Evolutionary conservation across 2,797 vertebrate genomes (phyloP), one percentile per base, ranked within the genome.

Genomic region (Cuniculus paca): DNA sequence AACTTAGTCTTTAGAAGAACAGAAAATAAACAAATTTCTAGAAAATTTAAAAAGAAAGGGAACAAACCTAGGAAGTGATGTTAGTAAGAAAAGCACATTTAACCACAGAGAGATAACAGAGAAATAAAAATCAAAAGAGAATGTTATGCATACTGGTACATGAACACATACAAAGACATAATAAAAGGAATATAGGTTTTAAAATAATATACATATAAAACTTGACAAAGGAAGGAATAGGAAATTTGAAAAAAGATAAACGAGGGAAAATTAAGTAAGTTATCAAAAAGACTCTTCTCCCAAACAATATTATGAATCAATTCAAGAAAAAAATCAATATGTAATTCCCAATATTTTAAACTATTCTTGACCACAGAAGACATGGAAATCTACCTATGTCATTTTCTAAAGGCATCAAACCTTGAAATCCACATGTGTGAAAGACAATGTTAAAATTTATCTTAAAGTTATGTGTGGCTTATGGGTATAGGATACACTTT

Each of bases 191-290:
- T 80, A 79, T 22, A 48, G 77, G 77, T 83, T 83, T 9, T 56
- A 12, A 84, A 81, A 85, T 72, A 61, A 52, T 19, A 17, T 56
- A 12, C 36, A 74, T 24, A 77, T 77, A 48, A 84, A 81, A 77
- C 54, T 70, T 78, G 70, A 85, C 54, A 74, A 48, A 72, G 80
- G 65, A 91, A 88, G 36, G 91, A 91, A 94, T 63, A 89, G 39
- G 7, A 81, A 84, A 78, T 10, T 1, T 65, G 50, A 95, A 87
- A 92, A 65, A 90, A 94, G 61, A 26, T 56, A 65, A 72, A 24
- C n/a, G 61, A 54, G 36, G 1, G 2, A n/a, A 74, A 95, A 78
- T 61, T 89, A 81, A 92, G 6, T 6, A 75, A 54, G 13, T 81
- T 68, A 77, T 50, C 14, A 42, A 74, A 84, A 85, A 85, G 34